Percentiles rank a stretch among this genome's conserved stretches.
These are phyloP conservation scores for Talpa occidentalis DNA, from an alignment of 2,113 vertebrate genomes.

Conservation along the genomic window DNA sequence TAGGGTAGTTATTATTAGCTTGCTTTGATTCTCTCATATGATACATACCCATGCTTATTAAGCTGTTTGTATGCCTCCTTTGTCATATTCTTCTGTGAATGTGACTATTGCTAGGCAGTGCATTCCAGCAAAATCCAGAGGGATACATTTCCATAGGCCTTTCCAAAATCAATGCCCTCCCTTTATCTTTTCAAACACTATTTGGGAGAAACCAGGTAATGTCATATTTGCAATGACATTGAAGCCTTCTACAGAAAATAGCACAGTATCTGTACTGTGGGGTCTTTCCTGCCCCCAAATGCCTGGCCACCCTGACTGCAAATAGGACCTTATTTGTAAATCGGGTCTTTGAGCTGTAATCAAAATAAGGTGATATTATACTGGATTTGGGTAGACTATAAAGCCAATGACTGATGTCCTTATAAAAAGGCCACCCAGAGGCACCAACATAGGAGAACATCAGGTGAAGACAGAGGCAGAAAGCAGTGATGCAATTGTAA, in stretches of 20 bases:
- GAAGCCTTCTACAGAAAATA: neutral
- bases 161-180: conserved; percentile 21
- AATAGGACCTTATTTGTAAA: neutral
- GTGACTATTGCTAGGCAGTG: conserved; percentile 26
- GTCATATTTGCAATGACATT: neutral
- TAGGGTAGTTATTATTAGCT: conserved; percentile 79
- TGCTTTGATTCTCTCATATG: conserved; percentile 71
- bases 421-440: neutral
- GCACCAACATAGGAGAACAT: neutral
- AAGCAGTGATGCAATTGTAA: neutral
- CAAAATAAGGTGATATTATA: neutral
- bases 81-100: conserved; percentile 37
- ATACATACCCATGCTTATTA: conserved; percentile 69
- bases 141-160: neutral
- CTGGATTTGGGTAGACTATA: neutral
- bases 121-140: neutral
- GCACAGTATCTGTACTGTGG: no score
- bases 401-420: neutral
- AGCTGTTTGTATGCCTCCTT: conserved; percentile 30
- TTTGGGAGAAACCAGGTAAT: neutral
- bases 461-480: neutral
- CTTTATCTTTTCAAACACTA: neutral
- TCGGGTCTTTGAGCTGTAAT: neutral
- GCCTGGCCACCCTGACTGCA: neutral
- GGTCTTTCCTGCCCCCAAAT: neutral